These are phyloP conservation scores for Mantis religiosa DNA, from an alignment of 2,888 invertebrate genomes.

Conservation along the genomic window DNA sequence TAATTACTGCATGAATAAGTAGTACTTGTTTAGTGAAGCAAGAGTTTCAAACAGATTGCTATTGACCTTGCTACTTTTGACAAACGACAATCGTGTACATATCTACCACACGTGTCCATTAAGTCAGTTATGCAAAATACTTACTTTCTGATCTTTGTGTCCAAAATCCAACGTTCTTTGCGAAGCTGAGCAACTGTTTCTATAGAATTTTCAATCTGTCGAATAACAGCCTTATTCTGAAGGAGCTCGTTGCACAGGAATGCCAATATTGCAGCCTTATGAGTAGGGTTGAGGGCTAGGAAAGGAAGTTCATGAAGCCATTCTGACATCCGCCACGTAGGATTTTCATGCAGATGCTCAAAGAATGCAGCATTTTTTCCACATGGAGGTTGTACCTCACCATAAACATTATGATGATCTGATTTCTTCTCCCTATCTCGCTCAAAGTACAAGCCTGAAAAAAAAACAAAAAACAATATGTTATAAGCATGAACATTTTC, in stretches of 20 bases:
- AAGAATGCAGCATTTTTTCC: slow-evolving; percentile 78
- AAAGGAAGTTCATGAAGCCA: slow-evolving; percentile 80
- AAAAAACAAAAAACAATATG: not conserved
- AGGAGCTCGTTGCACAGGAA: slow-evolving; percentile 92
- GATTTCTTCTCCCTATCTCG: slow-evolving; percentile 76
- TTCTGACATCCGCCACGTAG: slow-evolving; percentile 75
- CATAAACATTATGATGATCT: slow-evolving; percentile 61
- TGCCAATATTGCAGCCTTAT: slow-evolving; percentile 83
- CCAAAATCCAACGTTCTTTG: slow-evolving; percentile 88
- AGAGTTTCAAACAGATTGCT: too few relatives aligned
- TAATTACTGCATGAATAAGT: too few relatives aligned
- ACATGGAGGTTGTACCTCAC: slow-evolving; percentile 56
- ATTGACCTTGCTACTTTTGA: too few relatives aligned
- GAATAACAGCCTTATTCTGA: slow-evolving; percentile 84
- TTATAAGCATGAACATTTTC: too few relatives aligned
- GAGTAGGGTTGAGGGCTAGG: slow-evolving; percentile 76
- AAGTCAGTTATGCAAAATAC: too few relatives aligned
- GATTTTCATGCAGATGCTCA: slow-evolving; percentile 69
- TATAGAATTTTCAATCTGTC: slow-evolving; percentile 83
- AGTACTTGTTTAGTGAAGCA: too few relatives aligned
- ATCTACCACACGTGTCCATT: too few relatives aligned
- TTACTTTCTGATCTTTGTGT: slow-evolving; percentile 88
- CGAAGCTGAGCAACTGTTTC: slow-evolving; percentile 82
- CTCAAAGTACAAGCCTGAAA: slow-evolving; percentile 67
- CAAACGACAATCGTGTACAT: too few relatives aligned